Evolutionary conservation across 2,888 invertebrate genomes (phyloP), one percentile per base, ranked within the genome.

Genomic region (Horisme vitalbata): DNA sequence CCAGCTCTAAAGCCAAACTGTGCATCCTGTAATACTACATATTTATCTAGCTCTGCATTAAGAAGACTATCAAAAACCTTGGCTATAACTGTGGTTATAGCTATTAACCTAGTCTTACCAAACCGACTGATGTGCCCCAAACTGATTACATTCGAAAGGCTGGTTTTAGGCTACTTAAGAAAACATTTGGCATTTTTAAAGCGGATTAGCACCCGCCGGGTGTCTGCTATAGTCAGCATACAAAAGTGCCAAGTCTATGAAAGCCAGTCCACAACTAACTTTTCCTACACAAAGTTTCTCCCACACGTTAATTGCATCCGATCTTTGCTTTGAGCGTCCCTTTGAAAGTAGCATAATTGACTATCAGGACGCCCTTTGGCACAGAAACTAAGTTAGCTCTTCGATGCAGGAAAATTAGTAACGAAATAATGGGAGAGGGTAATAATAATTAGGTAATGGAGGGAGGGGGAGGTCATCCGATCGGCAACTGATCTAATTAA

Each of bases 361-460:
- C 88, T 79, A 89, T 89, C 88, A 87, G 79, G 84, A 77, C 77
- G 71, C 77, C 83, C 86, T 86, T 84, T 83, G 71, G 77, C 71
- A 52, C 56, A 71, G 76, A 75, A 88, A 89, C 85, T 88, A 81
- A 67, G 84, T 89, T 88, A 88, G 68, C 79, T 75, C 46, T 73
- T 71, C 82, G 77, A 80, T 78, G 75, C 82, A 84, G 83, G 83
- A 81, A 87, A 85, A 88, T 88, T 86, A 86, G 83, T 85, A 83
- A 86, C 86, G 80, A 69, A 82, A 84, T 88, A 85, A 89, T 82
- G 65, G 78, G 73, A 69, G 68, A 64, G 75, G 69, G 80, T 88
- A 87, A 86, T 33, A 32, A 32, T 41, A 41, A 41, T 84, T 78
- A 81, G 79, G 65, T 87, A 88, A 89, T 89, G 81, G 85, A 81